These are phyloP conservation scores for Colinus virginianus DNA, from an alignment of 2,113 vertebrate genomes.

Conservation along the genomic window DNA sequence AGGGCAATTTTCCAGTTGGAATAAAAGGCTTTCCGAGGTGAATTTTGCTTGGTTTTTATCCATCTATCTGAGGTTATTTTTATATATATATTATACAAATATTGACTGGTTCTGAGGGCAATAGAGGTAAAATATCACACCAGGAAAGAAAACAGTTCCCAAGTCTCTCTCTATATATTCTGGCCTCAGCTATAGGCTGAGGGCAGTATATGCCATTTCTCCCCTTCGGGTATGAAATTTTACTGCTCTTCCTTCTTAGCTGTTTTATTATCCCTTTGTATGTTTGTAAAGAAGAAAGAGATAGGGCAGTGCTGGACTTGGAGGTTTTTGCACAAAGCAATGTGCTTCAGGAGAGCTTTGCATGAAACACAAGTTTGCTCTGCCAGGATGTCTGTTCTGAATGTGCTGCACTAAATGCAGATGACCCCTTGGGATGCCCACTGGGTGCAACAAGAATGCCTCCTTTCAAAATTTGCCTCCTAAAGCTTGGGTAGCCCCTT, in stretches of 20 bases:
- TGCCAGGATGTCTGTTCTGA: constrained; percentile 19
- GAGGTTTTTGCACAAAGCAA: constrained; percentile 17
- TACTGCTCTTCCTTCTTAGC: constrained; percentile 60
- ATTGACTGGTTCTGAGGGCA: constrained; percentile 70
- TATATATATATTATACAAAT: constrained; percentile 77
- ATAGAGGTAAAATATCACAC: constrained; percentile 69
- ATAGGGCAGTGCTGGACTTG: constrained; percentile 15
- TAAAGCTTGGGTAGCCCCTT: background rate
- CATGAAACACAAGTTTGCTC: background rate
- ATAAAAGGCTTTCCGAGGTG: constrained; percentile 73
- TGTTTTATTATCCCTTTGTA: constrained; percentile 71
- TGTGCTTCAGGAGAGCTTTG: background rate
- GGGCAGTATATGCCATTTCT: constrained; percentile 63
- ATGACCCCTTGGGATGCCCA: background rate
- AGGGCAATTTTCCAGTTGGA: constrained; percentile 78
- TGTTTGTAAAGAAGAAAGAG: constrained; percentile 55
- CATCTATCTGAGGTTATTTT: constrained; percentile 73
- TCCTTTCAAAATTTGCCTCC: background rate
- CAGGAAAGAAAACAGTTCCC: constrained; percentile 63
- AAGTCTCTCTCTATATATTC: constrained; percentile 53
- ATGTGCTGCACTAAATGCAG: background rate
- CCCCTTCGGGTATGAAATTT: constrained; percentile 53
- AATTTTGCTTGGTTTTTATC: constrained; percentile 73
- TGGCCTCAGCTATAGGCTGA: constrained; percentile 45
- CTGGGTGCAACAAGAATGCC: background rate